Evolutionary conservation across 2,113 vertebrate genomes (phyloP).

Genomic region (Numenius arquata): DNA sequence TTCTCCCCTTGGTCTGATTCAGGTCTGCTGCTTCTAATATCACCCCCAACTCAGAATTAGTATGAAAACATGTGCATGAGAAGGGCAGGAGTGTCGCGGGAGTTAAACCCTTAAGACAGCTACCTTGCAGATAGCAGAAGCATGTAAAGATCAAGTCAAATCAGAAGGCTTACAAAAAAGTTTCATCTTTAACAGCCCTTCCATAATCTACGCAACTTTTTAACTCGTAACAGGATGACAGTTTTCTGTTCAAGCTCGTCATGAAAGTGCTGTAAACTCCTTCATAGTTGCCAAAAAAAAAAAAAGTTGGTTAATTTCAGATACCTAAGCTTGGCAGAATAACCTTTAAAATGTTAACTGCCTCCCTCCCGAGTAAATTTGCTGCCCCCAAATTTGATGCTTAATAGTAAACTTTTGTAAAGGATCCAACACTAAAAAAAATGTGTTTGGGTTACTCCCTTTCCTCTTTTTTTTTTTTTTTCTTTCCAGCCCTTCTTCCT

Average conservation of each 20-base stretch:
- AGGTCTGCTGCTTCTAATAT: background rate
- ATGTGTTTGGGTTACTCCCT: background rate
- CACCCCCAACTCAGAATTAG: background rate
- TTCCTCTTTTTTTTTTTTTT: background rate
- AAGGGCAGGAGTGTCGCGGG: rapidly evolving
- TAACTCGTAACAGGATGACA: background rate
- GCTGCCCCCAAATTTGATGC: background rate
- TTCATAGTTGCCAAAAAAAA: rapidly evolving
- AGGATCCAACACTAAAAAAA: background rate
- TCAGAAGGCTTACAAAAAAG: background rate
- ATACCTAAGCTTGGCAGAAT: background rate
- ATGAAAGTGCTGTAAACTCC: background rate
- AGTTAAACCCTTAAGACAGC: background rate
- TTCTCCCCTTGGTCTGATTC: background rate
- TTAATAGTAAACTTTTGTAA: background rate
- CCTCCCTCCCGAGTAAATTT: background rate
- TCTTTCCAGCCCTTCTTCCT: background rate
- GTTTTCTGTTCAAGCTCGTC: background rate
- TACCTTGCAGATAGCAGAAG: background rate
- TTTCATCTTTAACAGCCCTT: background rate
- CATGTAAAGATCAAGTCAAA: background rate
- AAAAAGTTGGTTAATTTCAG: background rate
- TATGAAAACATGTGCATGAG: background rate
- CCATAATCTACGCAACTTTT: background rate
- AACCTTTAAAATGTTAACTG: background rate